Evolutionary conservation across 30 jellyfish, hydroid and myxozoan species (phyloP).

Genomic region (Nemopilema nomurai): DNA sequence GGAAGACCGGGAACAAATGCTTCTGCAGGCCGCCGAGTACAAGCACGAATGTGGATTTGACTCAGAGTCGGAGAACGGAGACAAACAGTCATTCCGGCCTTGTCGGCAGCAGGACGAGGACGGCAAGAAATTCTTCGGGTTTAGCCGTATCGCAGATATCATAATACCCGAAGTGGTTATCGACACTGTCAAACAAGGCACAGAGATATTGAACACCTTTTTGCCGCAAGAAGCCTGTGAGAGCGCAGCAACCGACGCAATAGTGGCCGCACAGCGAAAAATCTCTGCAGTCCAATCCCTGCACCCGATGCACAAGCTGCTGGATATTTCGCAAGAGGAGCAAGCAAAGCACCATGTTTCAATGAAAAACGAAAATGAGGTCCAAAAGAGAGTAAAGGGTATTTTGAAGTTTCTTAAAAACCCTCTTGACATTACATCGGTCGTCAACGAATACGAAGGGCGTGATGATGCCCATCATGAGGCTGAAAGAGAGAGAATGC

Average conservation of each 20-base stretch:
- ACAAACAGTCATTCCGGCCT: slow-evolving; percentile 16
- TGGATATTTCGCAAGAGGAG: slow-evolving; percentile 53
- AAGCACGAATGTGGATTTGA: slow-evolving; percentile 83
- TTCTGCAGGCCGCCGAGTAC: slow-evolving; percentile 73
- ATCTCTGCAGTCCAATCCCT: slow-evolving; percentile 31
- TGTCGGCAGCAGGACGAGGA: slow-evolving; percentile 54
- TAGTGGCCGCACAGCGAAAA: slow-evolving; percentile 21
- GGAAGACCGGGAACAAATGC: slow-evolving; percentile 81
- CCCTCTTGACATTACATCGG: slow-evolving; percentile 49
- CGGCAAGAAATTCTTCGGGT: slow-evolving; percentile 57
- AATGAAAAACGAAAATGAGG: background rate
- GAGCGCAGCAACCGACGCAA: slow-evolving; percentile 24
- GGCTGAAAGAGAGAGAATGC: background rate
- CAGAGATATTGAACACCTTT: slow-evolving; percentile 52
- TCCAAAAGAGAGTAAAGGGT: slow-evolving; percentile 16
- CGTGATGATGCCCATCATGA: background rate
- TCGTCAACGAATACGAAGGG: slow-evolving; percentile 2
- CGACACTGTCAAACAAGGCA: slow-evolving; percentile 61
- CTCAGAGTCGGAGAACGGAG: slow-evolving; percentile 61
- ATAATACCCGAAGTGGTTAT: slow-evolving; percentile 67
- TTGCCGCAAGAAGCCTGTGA: slow-evolving; percentile 60
- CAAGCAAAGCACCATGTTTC: background rate
- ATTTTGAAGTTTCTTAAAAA: slow-evolving; percentile 41
- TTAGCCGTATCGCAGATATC: slow-evolving; percentile 65
- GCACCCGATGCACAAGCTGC: slow-evolving; percentile 26